Base-by-base conservation (phyloP, 37 sponge, comb jelly and placozoan genomes). In the Chondrosia reniformis region DNA sequence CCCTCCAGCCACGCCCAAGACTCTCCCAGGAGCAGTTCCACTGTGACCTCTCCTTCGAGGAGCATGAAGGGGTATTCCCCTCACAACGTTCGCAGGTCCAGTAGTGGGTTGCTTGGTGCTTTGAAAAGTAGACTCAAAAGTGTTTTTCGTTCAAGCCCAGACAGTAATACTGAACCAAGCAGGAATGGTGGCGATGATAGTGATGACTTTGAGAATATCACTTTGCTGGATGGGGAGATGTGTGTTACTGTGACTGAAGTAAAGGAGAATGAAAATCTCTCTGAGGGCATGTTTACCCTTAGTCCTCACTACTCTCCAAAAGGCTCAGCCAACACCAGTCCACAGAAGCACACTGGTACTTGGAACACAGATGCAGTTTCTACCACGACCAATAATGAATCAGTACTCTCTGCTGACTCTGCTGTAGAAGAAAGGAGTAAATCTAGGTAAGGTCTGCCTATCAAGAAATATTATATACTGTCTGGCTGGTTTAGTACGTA, bases 191-290 rank as follows among this genome's bases (percentile, higher is more conserved):
- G 42, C 1, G 72, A 69, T 13, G n/a, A 69, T 22, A 39, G 41
- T 69, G 72, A 37, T 4, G 72, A 40, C 24, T 69, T 39, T 69
- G 38, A 40, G 19, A 17, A 69, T 44, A 69, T 69, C 9, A 69
- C 43, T 69, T 21, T 69, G n/a, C n/a, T 69, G 39, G 43, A 40
- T 36, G 72, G 72, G 41, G 5, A 39, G 43, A 2, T 44, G 27
- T 24, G n/a, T 6, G 58, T 56, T 8, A n/a, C n/a, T n/a, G n/a
- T n/a, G n/a, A n/a, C n/a, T n/a, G n/a, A n/a, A n/a, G n/a, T n/a
- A n/a, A n/a, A n/a, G n/a, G n/a, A n/a, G n/a, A 56, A 6, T 6
- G 58, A 56, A 56, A 28, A 56, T 3, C 58, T 56, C 58, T 6
- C 58, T 28, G 58, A 8, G 58, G 27, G 58, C 7, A 6, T 28